These are phyloP conservation scores for Leptatherina wallacei DNA, from an alignment of 2,797 vertebrate species.

Conservation along the genomic window DNA sequence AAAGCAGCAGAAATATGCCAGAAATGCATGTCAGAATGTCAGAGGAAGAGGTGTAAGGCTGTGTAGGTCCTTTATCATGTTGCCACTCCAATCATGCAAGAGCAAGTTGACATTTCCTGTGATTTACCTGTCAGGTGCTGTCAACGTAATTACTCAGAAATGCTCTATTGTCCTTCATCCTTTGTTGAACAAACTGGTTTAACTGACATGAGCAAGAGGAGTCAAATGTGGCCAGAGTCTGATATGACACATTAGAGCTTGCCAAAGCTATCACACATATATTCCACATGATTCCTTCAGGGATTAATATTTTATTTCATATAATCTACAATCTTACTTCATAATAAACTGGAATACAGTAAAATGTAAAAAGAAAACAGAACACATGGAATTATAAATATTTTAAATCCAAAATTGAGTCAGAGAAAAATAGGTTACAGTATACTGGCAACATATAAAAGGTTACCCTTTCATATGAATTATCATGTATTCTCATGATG, in stretches of 20 bases:
- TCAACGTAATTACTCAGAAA: conserved; percentile 42
- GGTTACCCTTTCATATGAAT: too few species aligned
- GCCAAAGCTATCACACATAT: neutral
- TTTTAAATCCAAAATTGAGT: neutral
- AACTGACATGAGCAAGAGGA: conserved; percentile 23
- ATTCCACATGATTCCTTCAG: neutral
- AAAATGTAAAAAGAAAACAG: neutral
- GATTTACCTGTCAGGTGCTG: conserved; percentile 53
- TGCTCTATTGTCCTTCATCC: conserved; percentile 31
- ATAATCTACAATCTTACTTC: neutral
- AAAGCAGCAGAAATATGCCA: conserved; percentile 28
- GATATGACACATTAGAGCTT: conserved; percentile 6
- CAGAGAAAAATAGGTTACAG: neutral
- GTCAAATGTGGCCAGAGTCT: conserved; percentile 17
- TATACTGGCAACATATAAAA: neutral
- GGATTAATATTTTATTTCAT: neutral
- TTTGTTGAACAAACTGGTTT: conserved; percentile 29
- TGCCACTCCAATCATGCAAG: conserved; percentile 36
- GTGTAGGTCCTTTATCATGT: conserved; percentile 17
- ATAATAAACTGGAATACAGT: neutral
- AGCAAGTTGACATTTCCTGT: conserved; percentile 38
- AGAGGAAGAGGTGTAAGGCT: conserved; percentile 12
- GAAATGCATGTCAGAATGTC: conserved; percentile 44
- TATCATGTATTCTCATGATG: too few species aligned
- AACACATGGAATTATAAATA: neutral